phyloP scores from a whole-genome alignment of 2,888 invertebrate species.

The Conops quadrifasciatus region DNA sequence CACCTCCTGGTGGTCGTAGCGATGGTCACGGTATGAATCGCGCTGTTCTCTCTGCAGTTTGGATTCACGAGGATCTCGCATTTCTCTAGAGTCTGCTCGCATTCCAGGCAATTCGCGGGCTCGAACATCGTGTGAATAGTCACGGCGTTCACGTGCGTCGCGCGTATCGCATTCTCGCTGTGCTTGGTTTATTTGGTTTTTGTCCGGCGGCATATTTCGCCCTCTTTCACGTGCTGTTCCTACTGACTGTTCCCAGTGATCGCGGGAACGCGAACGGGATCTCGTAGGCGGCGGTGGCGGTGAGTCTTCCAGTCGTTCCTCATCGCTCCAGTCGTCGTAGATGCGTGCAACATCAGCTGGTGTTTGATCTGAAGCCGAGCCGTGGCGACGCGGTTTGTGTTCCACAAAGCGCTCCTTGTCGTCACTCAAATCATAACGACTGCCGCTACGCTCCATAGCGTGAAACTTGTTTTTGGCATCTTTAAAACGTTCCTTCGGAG shows the following conservation, averaged over 20 bases:
- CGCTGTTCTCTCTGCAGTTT: constrained; percentile 38
- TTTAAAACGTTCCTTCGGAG: constrained; percentile 82
- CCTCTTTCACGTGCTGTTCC: constrained; percentile 39
- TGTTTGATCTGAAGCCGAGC: constrained; percentile 52
- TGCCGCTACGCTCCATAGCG: constrained; percentile 71
- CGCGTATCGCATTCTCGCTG: constrained; percentile 12
- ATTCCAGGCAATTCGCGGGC: constrained; percentile 28
- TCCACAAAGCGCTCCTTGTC: constrained; percentile 46
- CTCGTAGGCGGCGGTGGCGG: constrained; percentile 41
- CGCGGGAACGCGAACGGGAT: constrained; percentile 47
- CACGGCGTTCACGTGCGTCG: constrained; percentile 30
- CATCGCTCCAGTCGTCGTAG: constrained; percentile 62
- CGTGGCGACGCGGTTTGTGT: constrained; percentile 50
- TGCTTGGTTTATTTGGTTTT: constrained; percentile 15
- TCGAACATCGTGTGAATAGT: constrained; percentile 35
- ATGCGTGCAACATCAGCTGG: constrained; percentile 36
- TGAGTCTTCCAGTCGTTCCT: constrained; percentile 53
- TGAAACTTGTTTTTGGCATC: constrained; percentile 88
- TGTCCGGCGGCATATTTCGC: constrained; percentile 33
- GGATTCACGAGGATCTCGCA: constrained; percentile 24
- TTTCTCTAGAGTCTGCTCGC: constrained; percentile 27
- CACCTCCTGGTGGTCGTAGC: constrained; percentile 34
- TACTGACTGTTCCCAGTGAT: constrained; percentile 43
- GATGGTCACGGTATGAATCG: constrained; percentile 38
- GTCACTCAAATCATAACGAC: constrained; percentile 67